phyloP scores from a whole-genome alignment of 2,113 vertebrate genomes.

The Oxyura jamaicensis region DNA sequence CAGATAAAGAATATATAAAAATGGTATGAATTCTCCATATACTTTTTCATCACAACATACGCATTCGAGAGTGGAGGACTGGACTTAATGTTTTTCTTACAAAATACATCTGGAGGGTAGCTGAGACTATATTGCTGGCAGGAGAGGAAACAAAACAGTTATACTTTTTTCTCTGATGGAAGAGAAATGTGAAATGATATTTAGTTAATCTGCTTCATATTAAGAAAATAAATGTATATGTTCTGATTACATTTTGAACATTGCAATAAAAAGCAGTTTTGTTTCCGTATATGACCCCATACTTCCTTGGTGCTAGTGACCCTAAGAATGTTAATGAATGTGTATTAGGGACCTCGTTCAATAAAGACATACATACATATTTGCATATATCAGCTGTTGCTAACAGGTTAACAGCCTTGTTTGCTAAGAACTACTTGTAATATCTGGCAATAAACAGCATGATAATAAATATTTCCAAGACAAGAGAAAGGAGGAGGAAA shows the following conservation, averaged over 20 bases:
- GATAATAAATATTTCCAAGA: neutral
- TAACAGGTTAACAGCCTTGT: neutral
- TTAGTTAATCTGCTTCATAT: neutral
- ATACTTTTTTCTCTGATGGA: neutral
- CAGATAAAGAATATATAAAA: neutral
- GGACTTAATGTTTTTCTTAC: neutral
- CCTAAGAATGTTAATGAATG: neutral
- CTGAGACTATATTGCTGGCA: neutral
- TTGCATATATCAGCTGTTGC: neutral
- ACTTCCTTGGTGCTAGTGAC: neutral
- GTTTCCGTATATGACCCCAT: neutral
- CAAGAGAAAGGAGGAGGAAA: neutral
- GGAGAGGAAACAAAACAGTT: neutral
- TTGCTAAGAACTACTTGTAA: neutral
- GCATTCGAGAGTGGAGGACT: neutral
- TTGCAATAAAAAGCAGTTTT: neutral
- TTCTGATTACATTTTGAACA: neutral
- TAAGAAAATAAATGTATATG: neutral
- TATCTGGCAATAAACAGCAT: neutral
- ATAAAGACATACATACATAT: neutral
- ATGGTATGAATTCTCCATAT: rapidly evolving
- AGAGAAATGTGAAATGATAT: neutral
- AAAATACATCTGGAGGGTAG: neutral
- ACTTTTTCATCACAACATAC: neutral
- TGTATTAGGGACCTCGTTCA: neutral